Conservation (phyloP, 2,888 invertebrate genomes). For the Epirrhoe alternata region DNA sequence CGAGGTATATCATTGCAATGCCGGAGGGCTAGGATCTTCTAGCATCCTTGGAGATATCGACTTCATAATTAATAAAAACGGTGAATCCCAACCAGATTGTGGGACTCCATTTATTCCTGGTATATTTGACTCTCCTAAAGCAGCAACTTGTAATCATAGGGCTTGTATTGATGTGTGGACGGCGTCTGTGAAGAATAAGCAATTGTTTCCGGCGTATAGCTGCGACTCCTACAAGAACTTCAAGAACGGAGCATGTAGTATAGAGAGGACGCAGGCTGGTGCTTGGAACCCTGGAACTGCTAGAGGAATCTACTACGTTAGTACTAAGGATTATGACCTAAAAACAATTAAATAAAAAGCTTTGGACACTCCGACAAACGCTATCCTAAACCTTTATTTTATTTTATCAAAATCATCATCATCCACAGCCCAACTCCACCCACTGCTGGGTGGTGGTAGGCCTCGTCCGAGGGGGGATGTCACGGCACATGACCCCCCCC, state of each 20-base stretch:
- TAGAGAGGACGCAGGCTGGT: conserved; percentile 58
- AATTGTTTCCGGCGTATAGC: conserved; percentile 57
- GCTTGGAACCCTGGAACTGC: conserved; percentile 64
- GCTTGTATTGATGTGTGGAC: conserved; percentile 62
- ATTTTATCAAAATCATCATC: too few relatives aligned
- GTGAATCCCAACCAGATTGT: conserved; percentile 80
- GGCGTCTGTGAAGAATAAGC: conserved; percentile 56
- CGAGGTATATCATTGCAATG: conserved; percentile 79
- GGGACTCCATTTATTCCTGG: conserved; percentile 61
- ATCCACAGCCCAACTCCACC: too few relatives aligned
- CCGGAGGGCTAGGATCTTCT: conserved; percentile 65
- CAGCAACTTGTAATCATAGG: conserved; percentile 65
- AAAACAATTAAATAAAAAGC: conserved; percentile 23
- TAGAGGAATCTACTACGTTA: conserved; percentile 61
- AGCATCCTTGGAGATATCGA: conserved; percentile 72
- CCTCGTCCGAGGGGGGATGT: too few relatives aligned
- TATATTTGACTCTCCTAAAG: conserved; percentile 59
- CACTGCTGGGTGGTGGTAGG: too few relatives aligned
- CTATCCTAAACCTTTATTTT: too few relatives aligned
- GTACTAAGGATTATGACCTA: conserved; percentile 50
- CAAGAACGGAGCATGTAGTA: conserved; percentile 51
- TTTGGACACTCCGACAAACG: neutral
- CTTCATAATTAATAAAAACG: conserved; percentile 80
- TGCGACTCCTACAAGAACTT: conserved; percentile 52
- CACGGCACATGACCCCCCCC: too few relatives aligned